phyloP scores from a whole-genome alignment of 30 jellyfish, hydroid and myxozoan genomes.

The Aurelia sp. region DNA sequence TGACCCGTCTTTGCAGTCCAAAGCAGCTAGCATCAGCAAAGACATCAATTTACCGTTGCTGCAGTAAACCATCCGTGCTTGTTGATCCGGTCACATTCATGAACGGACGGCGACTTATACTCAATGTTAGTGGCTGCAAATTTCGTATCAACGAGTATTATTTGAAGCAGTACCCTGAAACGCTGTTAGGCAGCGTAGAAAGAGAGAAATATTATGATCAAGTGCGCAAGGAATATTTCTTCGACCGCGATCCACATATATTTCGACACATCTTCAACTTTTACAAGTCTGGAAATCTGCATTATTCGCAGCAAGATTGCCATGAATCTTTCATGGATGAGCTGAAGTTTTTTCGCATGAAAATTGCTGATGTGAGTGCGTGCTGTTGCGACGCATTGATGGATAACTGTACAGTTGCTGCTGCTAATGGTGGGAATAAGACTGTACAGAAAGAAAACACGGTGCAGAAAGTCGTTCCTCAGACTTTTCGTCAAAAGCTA shows the following conservation, averaged over 20 bases:
- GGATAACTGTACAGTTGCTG: constrained; percentile 64
- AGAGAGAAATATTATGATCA: constrained; percentile 73
- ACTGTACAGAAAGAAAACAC: constrained; percentile 13
- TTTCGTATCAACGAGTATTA: constrained; percentile 82
- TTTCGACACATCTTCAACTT: constrained; percentile 87
- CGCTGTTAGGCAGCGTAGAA: constrained; percentile 88
- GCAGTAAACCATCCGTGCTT: constrained; percentile 83
- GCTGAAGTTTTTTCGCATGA: constrained; percentile 80
- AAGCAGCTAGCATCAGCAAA: constrained; percentile 30
- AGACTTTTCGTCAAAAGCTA: constrained; percentile 59
- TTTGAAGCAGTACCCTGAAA: constrained; percentile 90
- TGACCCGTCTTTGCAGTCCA: constrained; percentile 47
- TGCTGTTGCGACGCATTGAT: constrained; percentile 91
- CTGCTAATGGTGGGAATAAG: constrained; percentile 2
- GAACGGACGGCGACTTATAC: constrained; percentile 71
- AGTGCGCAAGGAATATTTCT: constrained; percentile 83
- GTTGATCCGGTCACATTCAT: constrained; percentile 84
- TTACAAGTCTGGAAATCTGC: constrained; percentile 94
- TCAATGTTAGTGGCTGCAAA: constrained; percentile 94
- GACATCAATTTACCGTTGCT: constrained; percentile 52
- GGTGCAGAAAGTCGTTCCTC: constrained; percentile 25
- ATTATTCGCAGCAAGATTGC: constrained; percentile 87
- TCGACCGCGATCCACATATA: constrained; percentile 96
- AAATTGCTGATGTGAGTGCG: constrained; percentile 75
- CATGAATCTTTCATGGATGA: constrained; percentile 92